Base-by-base conservation (phyloP, 1,140 invertebrate genomes). In the Neodiprion lecontei region DNA sequence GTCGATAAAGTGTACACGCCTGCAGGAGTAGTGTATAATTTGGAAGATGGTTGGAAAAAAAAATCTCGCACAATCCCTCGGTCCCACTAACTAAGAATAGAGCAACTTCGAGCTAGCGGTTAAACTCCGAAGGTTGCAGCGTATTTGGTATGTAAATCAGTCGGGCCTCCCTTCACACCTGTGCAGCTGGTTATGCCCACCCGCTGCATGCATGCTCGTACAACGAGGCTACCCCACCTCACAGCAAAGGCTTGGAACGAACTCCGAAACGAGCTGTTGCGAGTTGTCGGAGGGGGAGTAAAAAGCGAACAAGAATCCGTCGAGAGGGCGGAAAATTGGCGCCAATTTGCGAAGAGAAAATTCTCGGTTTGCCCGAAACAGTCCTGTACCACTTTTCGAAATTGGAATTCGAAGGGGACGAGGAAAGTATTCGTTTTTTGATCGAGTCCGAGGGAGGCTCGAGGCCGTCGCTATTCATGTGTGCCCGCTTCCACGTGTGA, bases 71-170 rank as follows among this genome's bases (percentile, higher is more conserved):
- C 12, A 14, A 14, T 65, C 28, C 28, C 28, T 40, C 28, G 28
- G 28, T 40, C 28, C 28, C 28, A 40, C 12, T 14, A 14, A 17
- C 17, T 23, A 65, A 72, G 74, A 75, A 80, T 79, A 75, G 76
- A 74, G 75, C 73, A 74, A 69, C 78, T 74, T 74, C 74, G 76
- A 77, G 67, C 21, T 69, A 69, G 67, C 40, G 67, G 67, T 69
- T 69, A 12, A 61, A 61, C n/a, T 61, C 53, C 48, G 68, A 61
- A 70, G 67, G 65, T 70, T 10, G 72, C 49, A 48, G 74, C 76
- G 74, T 61, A 79, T 75, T 75, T 72, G 77, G 75, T 81, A 82
- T 82, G 81, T 78, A 81, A 82, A 82, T 82, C 80, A 79, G 80
- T 75, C 74, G 76, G 53, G 73, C 75, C 76, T 77, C 77, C 75